A percentile compares a stretch with the other conserved stretches of the same genome.
Evolutionary conservation across 2,888 invertebrate species (phyloP).

Genomic region (Acrobasis consociella): DNA sequence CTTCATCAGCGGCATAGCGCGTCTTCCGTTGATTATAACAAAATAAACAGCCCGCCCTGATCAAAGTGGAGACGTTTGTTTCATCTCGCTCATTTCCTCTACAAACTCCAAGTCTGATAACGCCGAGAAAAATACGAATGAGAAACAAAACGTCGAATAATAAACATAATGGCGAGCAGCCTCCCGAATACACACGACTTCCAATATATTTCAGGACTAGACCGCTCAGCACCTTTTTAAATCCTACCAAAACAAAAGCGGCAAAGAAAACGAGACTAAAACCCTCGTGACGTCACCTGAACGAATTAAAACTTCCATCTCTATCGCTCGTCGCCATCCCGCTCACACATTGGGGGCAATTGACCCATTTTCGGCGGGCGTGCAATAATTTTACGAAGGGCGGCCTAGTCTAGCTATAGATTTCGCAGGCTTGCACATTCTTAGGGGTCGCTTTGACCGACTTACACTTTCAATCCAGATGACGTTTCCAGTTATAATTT

Average conservation of each 20-base stretch:
- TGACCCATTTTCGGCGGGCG: slow-evolving; percentile 79
- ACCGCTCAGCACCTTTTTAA: slow-evolving; percentile 43
- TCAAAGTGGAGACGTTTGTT: slow-evolving; percentile 56
- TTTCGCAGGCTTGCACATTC: slow-evolving; percentile 65
- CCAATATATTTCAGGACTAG: slow-evolving; percentile 5
- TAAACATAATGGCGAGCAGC: slow-evolving; percentile 42
- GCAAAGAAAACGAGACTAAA: slow-evolving; percentile 70
- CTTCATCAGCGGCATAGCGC: slow-evolving; percentile 35
- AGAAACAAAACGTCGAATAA: slow-evolving; percentile 38
- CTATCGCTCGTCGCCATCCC: slow-evolving; percentile 58
- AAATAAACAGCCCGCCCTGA: slow-evolving; percentile 49
- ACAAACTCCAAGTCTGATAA: slow-evolving; percentile 32
- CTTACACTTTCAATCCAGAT: slow-evolving; percentile 50
- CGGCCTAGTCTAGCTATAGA: slow-evolving; percentile 61
- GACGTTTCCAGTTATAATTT: slow-evolving; percentile 36
- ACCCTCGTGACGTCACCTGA: slow-evolving; percentile 77
- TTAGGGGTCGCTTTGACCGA: slow-evolving; percentile 49
- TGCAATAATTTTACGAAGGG: slow-evolving; percentile 77
- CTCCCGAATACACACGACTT: slow-evolving; percentile 50
- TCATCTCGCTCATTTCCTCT: slow-evolving; percentile 54
- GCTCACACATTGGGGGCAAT: slow-evolving; percentile 68
- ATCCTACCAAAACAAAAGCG: slow-evolving; percentile 65
- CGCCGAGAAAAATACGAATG: slow-evolving; percentile 35
- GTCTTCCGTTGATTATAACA: slow-evolving; percentile 45
- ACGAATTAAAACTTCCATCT: slow-evolving; percentile 69